phyloP scores from a whole-genome alignment of 2,888 invertebrate genomes.

The Beris morrisii region DNA sequence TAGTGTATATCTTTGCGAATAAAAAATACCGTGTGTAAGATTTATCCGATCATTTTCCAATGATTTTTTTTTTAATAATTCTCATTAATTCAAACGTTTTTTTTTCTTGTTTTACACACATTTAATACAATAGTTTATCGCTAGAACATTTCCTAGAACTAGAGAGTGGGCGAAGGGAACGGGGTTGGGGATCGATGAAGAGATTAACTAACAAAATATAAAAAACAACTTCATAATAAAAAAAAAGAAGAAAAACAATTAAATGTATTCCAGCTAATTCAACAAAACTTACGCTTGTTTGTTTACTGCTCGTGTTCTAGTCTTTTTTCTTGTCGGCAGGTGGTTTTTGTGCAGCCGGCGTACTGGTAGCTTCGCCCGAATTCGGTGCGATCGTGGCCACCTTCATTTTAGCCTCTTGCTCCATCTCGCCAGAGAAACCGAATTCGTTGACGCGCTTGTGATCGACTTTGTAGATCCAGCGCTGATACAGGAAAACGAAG shows the following conservation, averaged over 20 bases:
- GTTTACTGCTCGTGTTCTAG: conserved; percentile 36
- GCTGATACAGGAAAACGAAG: conserved; percentile 97
- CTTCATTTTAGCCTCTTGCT: conserved; percentile 58
- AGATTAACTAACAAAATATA: background rate
- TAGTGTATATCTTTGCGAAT: no score
- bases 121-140: conserved; percentile 3
- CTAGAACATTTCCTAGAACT: no score
- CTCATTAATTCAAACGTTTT: background rate
- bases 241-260: background rate
- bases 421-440: conserved; percentile 95
- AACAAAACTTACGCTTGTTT: conserved; percentile 19
- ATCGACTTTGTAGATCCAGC: conserved; percentile 98
- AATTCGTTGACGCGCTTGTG: conserved; percentile 94
- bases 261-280: conserved; percentile 12
- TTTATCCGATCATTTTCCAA: background rate
- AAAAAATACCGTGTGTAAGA: no score
- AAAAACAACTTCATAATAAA: background rate
- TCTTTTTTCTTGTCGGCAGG: conserved; percentile 53
- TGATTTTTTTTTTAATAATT: background rate
- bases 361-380: conserved; percentile 6
- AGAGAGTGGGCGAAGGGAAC: no score
- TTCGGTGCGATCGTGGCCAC: conserved; percentile 2
- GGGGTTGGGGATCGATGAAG: background rate
- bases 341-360: conserved; percentile 44
- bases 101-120: conserved; percentile 1